Base-by-base conservation (phyloP, 64 coral and sea anemone species). In the Pocillopora damicornis region DNA sequence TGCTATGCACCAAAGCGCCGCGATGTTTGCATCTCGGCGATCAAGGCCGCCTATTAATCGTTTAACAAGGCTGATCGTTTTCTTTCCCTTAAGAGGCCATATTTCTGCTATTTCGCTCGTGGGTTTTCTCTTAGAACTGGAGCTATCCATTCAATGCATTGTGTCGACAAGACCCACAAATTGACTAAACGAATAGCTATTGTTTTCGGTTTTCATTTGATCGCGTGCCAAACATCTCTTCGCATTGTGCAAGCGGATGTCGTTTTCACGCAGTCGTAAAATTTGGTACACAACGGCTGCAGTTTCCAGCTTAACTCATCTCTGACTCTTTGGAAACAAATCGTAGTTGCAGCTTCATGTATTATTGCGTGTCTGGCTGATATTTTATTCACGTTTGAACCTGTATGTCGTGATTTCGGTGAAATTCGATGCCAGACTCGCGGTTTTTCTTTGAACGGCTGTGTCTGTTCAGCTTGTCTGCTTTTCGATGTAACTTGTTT, bases 391-490 rank as follows among this genome's bases (percentile, higher is more conserved):
- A 63, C 34, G 37, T 45, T 63, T 35, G 13, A 20, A 62, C 68
- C 16, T 67, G 65, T 63, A 85, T 72, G 81, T 72, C 64, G 65
- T 85, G 81, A 67, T 23, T 83, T 16, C 5, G 51, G 18, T 85
- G 81, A 56, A 85, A 85, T 85, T 85, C n/a, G 81, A 85, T 85
- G 63, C 81, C 37, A 51, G 57, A 23, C 15, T 73, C 14, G 37
- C 65, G 12, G 3, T 51, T 2, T 51, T 51, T 51, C 20, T n/a
- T n/a, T 30, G 61, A 8, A 11, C 38, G 38, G 37, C 26, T 85
- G 63, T 66, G 81, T 85, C 80, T 83, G 63, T 42, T 73, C 5
- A 25, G 67, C 67, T 25, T 23, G 67, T 23, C 67, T 23, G 59
- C 13, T 85, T 15, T 8, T 45, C 23, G 60, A 38, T 45, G 80